Base-by-base conservation (phyloP, 2,113 vertebrate genomes). In the Hippocampus comes region DNA sequence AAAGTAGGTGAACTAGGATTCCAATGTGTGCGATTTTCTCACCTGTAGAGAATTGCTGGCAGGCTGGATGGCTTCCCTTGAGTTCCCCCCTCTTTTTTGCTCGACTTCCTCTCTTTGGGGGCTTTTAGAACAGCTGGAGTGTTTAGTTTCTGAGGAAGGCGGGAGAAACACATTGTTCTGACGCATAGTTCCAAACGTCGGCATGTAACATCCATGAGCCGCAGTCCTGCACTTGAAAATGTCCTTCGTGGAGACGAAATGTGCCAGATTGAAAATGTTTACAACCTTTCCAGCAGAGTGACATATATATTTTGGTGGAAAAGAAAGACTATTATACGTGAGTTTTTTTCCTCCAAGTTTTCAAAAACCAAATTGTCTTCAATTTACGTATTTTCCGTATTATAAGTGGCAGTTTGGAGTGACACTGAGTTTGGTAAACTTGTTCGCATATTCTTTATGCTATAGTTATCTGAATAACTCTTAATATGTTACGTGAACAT, bases 91-190 rank as follows among this genome's bases (percentile, higher is more conserved):
- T 98, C 97, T 82, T 97, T 98, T 91, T 98, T 99, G 92, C 94
- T 98, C 68, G 96, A 95, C 77, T 96, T 98, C 86, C 97, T 94
- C 76, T 99, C 97, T 87, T 99, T 98, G 3, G 97, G 96, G 73
- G 95, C 94, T 84, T 95, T 95, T 80, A 98, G 89, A 86, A 98
- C 94, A 70, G 94, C 91, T 14, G 97, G 97, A 74, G 94, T 91
- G 72, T 95, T 97, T 79, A 96, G 86, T 91, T 98, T 98, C 97
- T 99, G 87, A 74, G 57, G 21, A 76, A 67, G 27, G 21, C 53
- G 42, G 75, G 67, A 63, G 11, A 30, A 14, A 11, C 8, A 17
- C 42, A 48, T 14, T n/a, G 14, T 15, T 43, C 1, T 59, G 5
- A 7, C 5, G 67, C 0, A 8, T 1, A 0, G 27, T 15, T 18